Percentiles rank a stretch among this genome's conserved stretches.
Conservation (phyloP, 35 echinoderm and acorn worm genomes). For the Holothuria glaberrima region DNA sequence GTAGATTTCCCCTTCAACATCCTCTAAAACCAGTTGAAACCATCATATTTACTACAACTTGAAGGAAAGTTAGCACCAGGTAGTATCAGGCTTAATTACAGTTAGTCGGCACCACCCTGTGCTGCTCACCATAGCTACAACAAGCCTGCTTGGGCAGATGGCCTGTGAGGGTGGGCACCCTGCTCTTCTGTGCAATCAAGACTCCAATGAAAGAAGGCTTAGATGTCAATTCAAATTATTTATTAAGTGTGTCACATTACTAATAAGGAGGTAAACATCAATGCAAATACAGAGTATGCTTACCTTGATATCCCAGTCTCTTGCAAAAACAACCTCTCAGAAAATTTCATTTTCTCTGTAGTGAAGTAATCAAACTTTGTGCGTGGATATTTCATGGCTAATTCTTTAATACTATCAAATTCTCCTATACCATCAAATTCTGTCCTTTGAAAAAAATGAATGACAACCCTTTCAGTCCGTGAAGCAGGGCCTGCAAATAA, state of each 20-base stretch:
- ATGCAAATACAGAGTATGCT: background rate
- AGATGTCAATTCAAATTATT: too few species aligned
- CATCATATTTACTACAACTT: too few species aligned
- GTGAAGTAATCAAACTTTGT: slow-evolving; percentile 92
- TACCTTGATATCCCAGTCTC: slow-evolving; percentile 96
- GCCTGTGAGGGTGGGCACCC: too few species aligned
- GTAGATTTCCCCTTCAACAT: too few species aligned
- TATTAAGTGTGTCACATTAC: background rate
- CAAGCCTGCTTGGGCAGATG: too few species aligned
- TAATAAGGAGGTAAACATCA: background rate
- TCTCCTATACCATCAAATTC: slow-evolving; percentile 72
- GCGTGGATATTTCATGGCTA: slow-evolving; percentile 74
- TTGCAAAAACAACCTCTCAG: slow-evolving; percentile 82
- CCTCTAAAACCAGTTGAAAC: too few species aligned
- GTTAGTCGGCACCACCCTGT: too few species aligned
- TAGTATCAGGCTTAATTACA: too few species aligned
- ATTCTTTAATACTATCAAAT: slow-evolving; percentile 64
- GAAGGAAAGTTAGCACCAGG: too few species aligned
- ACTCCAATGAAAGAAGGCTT: too few species aligned
- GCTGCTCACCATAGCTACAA: too few species aligned
- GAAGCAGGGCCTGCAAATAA: slow-evolving; percentile 67
- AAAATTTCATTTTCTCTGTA: slow-evolving; percentile 81
- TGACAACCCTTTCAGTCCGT: slow-evolving; percentile 67
- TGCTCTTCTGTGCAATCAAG: too few species aligned
- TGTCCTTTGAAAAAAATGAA: slow-evolving; percentile 85